These are phyloP conservation scores for Ascidia mentula DNA, from an alignment of 23 tunicate species.

Conservation along the genomic window DNA sequence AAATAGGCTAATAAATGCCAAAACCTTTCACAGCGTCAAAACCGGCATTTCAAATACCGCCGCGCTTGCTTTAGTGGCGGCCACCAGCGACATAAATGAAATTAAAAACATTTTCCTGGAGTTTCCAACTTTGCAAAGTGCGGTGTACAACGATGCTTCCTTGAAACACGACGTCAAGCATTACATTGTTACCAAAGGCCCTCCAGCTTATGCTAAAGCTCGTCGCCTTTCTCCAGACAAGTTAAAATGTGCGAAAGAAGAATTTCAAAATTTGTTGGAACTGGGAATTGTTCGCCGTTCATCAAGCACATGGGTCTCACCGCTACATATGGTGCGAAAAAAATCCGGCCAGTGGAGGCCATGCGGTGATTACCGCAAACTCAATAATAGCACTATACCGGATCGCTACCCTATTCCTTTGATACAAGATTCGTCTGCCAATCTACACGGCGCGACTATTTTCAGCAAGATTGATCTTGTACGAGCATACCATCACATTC, in stretches of 20 bases:
- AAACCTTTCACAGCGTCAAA: not conserved
- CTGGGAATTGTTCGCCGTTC: conserved; percentile 2
- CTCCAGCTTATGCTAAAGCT: not conserved
- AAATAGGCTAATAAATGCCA: not conserved
- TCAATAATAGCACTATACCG: conserved; percentile 14
- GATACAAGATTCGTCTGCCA: conserved; percentile 25
- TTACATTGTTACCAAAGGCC: conserved; percentile 12
- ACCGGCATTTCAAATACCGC: not conserved
- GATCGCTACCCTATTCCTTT: conserved; percentile 32
- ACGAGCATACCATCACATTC: conserved; percentile 37
- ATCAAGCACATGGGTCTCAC: conserved; percentile 7
- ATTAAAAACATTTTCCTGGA: not conserved
- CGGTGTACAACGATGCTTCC: not conserved
- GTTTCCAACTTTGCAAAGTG: not conserved
- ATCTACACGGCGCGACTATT: conserved; percentile 19
- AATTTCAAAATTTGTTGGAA: not conserved
- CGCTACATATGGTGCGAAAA: conserved; percentile 33
- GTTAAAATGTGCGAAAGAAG: not conserved
- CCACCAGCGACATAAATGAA: not conserved
- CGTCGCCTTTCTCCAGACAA: conserved; percentile 28
- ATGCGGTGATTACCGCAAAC: conserved; percentile 30
- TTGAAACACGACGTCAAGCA: conserved; percentile 23
- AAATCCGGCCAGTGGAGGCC: conserved; percentile 17
- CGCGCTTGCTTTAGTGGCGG: not conserved
- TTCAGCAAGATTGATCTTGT: conserved; percentile 36